Percentiles rank a stretch among this genome's conserved stretches.
Conservation (phyloP, 2,113 vertebrate species). For the Xenopus tropicalis region DNA sequence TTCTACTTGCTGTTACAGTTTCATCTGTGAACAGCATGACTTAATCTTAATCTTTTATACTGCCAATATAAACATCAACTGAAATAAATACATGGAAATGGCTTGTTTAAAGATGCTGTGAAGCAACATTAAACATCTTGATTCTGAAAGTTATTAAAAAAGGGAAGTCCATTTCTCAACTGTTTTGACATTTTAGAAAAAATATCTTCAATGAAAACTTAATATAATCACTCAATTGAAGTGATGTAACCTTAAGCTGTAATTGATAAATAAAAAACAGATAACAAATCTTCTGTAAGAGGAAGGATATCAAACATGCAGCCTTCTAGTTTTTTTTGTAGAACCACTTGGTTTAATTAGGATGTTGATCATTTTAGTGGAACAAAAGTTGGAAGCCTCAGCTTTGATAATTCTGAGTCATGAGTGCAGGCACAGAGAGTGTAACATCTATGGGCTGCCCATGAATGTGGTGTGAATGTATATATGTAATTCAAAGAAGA, state of each 20-base stretch:
- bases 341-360: too few species aligned
- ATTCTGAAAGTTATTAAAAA: constrained; percentile 34
- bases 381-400: too few species aligned
- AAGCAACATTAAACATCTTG: constrained; percentile 33
- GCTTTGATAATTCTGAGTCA: too few species aligned
- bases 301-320: neutral
- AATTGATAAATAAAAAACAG: too few species aligned
- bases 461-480: too few species aligned
- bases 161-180: constrained; percentile 23
- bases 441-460: too few species aligned
- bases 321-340: too few species aligned
- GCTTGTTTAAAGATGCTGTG: constrained; percentile 36
- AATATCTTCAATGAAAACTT: constrained; percentile 21
- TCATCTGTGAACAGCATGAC: constrained; percentile 37
- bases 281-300: neutral
- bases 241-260: constrained; percentile 16
- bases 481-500: too few species aligned
- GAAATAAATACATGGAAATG: constrained; percentile 42
- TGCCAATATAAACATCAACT: constrained; percentile 39
- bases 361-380: too few species aligned
- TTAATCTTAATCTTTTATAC: constrained; percentile 40
- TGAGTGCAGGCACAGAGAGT: too few species aligned
- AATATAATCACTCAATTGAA: constrained; percentile 16
- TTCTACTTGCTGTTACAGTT: constrained; percentile 34
- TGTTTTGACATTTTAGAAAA: constrained; percentile 22